A percentile compares a stretch with the other conserved stretches of the same genome.
phyloP scores from a whole-genome alignment of 2,113 vertebrate species.

The Ptychochromis oligacanthus region DNA sequence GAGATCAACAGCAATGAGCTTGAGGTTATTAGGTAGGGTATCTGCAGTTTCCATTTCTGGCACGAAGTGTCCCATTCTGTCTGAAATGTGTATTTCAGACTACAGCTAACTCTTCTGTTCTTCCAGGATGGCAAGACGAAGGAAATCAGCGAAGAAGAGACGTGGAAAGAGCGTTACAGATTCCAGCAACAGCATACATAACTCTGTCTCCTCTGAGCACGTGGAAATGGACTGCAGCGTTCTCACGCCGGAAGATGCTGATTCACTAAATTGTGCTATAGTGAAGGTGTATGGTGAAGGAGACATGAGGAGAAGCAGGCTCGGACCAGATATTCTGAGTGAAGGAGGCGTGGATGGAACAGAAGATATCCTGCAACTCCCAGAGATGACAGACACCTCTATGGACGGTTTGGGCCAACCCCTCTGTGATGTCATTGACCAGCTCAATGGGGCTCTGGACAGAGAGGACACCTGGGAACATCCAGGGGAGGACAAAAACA shows the following conservation, averaged over 20 bases:
- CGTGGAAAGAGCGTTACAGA: constrained; percentile 73
- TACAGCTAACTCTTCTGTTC: not conserved
- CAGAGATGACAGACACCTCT: constrained; percentile 92
- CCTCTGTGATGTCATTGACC: constrained; percentile 88
- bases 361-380: constrained; percentile 79
- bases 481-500: constrained; percentile 22
- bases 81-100: not conserved
- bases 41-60: not conserved
- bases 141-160: constrained; percentile 86
- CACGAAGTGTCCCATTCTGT: not conserved
- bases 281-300: constrained; percentile 39
- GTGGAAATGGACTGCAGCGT: constrained; percentile 52
- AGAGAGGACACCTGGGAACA: constrained; percentile 73
- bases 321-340: constrained; percentile 40
- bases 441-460: constrained; percentile 85
- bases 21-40: constrained; percentile 92
- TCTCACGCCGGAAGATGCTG: constrained; percentile 29
- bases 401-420: constrained; percentile 91
- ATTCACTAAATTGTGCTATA: constrained; percentile 48
- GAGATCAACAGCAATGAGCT: constrained; percentile 82
- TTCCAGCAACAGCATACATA: constrained; percentile 78
- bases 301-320: constrained; percentile 53
- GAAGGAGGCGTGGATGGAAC: constrained; percentile 43
- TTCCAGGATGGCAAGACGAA: constrained; percentile 89
- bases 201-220: constrained; percentile 72